Conservation (phyloP, 2,888 invertebrate species). For the Drosophila koepferae region DNA sequence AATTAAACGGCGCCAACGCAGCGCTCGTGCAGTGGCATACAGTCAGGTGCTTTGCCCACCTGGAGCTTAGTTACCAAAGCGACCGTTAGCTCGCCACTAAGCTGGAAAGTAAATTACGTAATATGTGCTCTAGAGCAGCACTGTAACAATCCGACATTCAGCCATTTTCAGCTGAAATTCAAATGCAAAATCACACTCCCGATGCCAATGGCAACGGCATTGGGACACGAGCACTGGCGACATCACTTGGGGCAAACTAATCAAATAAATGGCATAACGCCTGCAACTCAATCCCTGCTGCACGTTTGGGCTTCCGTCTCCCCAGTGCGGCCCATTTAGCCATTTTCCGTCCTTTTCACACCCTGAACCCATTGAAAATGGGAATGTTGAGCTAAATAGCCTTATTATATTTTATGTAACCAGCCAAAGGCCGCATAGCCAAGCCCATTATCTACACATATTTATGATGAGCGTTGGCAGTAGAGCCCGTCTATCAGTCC, state of each 20-base stretch:
- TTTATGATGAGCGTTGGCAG: no score
- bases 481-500: no score
- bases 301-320: neutral
- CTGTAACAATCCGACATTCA: neutral
- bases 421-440: no score
- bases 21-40: neutral
- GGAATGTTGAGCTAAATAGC: no score
- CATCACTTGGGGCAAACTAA: conserved; percentile 34
- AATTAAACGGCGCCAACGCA: neutral
- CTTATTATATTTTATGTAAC: no score
- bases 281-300: conserved; percentile 11
- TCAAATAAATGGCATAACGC: conserved; percentile 37
- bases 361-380: no score
- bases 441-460: no score
- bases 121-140: neutral
- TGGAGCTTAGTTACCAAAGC: neutral
- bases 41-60: neutral
- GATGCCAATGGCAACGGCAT: neutral
- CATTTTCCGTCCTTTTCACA: neutral
- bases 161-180: conserved; percentile 15
- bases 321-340: neutral
- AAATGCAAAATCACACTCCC: conserved; percentile 8
- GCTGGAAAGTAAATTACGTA: neutral
- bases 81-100: neutral
- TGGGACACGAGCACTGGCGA: neutral